Base-by-base conservation (phyloP, 1,140 invertebrate species). In the Manduca sexta region DNA sequence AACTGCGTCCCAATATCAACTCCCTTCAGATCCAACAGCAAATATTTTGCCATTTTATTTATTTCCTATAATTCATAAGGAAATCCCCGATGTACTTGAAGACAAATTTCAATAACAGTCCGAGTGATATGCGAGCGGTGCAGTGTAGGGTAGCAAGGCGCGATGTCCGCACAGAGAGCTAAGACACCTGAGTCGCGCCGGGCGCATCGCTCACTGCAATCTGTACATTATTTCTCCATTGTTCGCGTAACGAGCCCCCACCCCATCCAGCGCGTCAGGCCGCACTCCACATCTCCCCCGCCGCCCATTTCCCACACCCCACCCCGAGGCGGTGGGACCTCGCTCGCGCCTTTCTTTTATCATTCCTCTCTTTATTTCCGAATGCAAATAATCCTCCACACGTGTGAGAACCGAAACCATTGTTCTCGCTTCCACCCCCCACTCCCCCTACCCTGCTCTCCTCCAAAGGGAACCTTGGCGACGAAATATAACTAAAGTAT, bases 321-420 rank as follows among this genome's bases (percentile, higher is more conserved):
- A 56, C 69, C 74, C 61, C 61, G 69, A 68, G 76, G 74, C 76
- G 77, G 76, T 69, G 73, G 77, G 67, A 75, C 73, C 73, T 73
- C 65, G 62, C 81, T 83, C 82, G 82, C 82, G 80, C 79, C 82
- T 83, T 85, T 84, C 80, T 84, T 84, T 84, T 87, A 86, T 87
- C 84, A 86, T 86, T 87, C 84, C 80, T 86, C 86, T 87, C 86
- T 87, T 87, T 87, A 87, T 87, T 87, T 87, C 84, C 84, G 84
- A 86, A 87, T 87, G 86, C 86, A 87, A 87, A 87, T 87, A 87
- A 86, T 86, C 82, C 80, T 84, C 80, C 82, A 83, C 81, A 86
- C 84, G 86, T 86, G 83, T 86, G 86, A 85, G 85, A 87, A 86
- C 84, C 78, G 84, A 86, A 86, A 86, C 82, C 84, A 84, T 83